Percentiles rank a stretch among this genome's conserved stretches.
Conservation (phyloP, 1,140 invertebrate genomes). For the Oscheius sp. region DNA sequence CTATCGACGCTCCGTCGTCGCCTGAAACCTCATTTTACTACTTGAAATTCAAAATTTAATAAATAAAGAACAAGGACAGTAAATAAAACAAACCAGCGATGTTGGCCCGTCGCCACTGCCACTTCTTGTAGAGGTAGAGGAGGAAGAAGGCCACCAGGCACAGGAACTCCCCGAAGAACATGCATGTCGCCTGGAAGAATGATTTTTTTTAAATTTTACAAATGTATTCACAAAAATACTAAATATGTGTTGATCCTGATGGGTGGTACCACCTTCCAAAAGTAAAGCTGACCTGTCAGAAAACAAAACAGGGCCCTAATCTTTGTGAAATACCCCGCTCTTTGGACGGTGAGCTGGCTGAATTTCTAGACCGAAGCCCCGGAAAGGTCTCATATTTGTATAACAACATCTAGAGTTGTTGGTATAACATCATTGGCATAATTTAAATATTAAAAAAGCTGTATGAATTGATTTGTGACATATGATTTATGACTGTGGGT, state of each 20-base stretch:
- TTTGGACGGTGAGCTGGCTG: no score
- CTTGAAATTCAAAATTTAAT: background rate
- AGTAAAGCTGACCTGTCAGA: background rate
- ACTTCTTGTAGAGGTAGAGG: conserved; percentile 32
- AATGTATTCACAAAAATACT: background rate
- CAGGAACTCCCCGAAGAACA: conserved; percentile 59
- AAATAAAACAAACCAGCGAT: conserved; percentile 7
- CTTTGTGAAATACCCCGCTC: background rate
- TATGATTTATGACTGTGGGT: no score
- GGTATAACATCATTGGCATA: no score
- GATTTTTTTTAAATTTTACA: background rate
- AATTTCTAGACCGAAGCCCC: no score
- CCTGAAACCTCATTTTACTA: conserved; percentile 10
- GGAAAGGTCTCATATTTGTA: no score
- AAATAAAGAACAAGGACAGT: background rate
- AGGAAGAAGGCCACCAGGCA: conserved; percentile 57
- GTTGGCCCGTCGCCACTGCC: conserved; percentile 16
- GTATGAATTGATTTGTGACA: no score
- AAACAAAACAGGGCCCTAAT: background rate
- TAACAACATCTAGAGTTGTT: no score
- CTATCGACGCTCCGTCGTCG: conserved; percentile 41
- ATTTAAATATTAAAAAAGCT: no score
- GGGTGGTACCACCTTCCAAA: background rate
- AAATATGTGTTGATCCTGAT: background rate
- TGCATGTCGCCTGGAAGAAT: conserved; percentile 50